Conservation (phyloP, 2,888 invertebrate genomes). For the Ectemnius lituratus region DNA sequence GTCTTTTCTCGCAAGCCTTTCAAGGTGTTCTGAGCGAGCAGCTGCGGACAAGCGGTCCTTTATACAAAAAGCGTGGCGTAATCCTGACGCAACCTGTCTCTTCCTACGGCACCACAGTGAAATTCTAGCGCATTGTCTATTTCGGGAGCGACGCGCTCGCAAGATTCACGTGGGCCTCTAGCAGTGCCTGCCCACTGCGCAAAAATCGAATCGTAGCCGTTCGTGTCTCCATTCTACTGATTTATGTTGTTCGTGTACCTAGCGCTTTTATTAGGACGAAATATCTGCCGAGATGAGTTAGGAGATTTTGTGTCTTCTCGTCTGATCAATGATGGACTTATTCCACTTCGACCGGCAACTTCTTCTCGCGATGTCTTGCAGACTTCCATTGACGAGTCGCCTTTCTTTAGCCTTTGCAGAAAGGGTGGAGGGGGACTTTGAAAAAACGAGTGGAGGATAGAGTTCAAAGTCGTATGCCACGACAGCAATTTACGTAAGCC, state of each 20-base stretch:
- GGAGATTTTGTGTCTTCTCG: too few species aligned
- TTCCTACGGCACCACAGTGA: slow-evolving; percentile 54
- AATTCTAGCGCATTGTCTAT: slow-evolving; percentile 72
- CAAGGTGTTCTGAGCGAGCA: slow-evolving; percentile 56
- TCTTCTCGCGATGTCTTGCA: too few species aligned
- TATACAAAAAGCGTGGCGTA: slow-evolving; percentile 66
- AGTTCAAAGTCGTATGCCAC: background rate
- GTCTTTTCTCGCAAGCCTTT: slow-evolving; percentile 28
- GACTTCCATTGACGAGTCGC: too few species aligned
- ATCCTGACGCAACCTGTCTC: slow-evolving; percentile 60
- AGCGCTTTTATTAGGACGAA: too few species aligned
- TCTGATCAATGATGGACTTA: too few species aligned
- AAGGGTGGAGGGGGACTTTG: too few species aligned
- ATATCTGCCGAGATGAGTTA: too few species aligned
- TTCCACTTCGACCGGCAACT: too few species aligned
- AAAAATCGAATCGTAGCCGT: slow-evolving; percentile 36
- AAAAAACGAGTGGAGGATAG: background rate
- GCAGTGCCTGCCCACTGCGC: slow-evolving; percentile 18
- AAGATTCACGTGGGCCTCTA: too few species aligned
- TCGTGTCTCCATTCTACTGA: background rate
- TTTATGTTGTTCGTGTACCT: background rate
- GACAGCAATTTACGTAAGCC: background rate
- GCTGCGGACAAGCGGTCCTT: slow-evolving; percentile 54
- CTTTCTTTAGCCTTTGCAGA: too few species aligned
- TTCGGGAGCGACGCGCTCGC: slow-evolving; percentile 54